Evolutionary conservation across 2,113 vertebrate species (phyloP), one percentile per base, ranked within the genome.

Genomic region (Herpailurus yagouaroundi): DNA sequence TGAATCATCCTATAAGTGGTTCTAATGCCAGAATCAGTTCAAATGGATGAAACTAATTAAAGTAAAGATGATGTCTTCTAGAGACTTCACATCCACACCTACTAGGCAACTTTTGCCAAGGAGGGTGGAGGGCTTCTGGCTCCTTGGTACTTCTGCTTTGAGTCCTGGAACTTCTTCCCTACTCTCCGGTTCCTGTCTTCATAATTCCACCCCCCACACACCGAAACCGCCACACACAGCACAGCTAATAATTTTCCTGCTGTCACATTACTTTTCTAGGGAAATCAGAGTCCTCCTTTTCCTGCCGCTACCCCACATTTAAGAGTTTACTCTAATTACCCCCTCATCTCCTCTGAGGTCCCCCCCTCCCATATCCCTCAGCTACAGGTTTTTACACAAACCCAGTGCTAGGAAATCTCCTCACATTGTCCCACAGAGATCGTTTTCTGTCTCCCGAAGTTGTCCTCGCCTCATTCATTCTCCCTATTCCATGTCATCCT

Each of bases 241-340:
- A 98, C 89, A 97, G 91, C 97, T 97, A 91, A 98, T 97, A 97
- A 97, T 97, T 97, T 97, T 63, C 93, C 97, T 96, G 89, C 97
- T 94, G 96, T 95, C 97, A 97, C 91, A 71, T 97, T 97, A 91
- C 95, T 97, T 93, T 96, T 94, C 95, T 82, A 90, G 71, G 81
- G 93, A 91, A 96, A 95, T 91, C 81, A 95, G 96, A 85, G 41
- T 76, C 77, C 87, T 97, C 92, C 89, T 91, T 89, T 85, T 95
- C 81, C 89, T 94, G 96, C 95, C 66, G 93, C 87, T 89, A 95
- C 79, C 86, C 93, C 93, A 93, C 93, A 94, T 96, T 90, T 97
- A 97, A 90, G 64, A 95, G 87, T 95, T 97, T 97, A 95, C 95
- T 96, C 19, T 96, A 98, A 97, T 95, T 94, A 97, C 80, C 45